These are phyloP conservation scores for Ginglymostoma cirratum DNA, from an alignment of 2,113 vertebrate genomes.

Conservation along the genomic window DNA sequence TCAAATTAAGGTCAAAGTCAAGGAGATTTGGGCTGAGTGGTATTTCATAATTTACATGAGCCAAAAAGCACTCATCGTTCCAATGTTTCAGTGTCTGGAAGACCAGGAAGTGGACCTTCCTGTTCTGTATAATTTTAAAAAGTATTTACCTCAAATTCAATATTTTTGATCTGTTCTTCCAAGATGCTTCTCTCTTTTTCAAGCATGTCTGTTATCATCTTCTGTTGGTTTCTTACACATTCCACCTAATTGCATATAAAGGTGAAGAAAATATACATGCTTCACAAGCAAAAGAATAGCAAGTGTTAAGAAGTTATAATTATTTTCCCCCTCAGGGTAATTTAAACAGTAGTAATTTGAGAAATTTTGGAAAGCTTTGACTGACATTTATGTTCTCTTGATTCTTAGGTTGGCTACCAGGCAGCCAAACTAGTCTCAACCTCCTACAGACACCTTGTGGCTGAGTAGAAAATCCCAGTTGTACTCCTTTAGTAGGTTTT, in stretches of 20 bases:
- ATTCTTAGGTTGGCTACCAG: neutral
- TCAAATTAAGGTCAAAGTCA: neutral
- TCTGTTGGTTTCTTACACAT: constrained; percentile 70
- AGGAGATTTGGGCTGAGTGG: neutral
- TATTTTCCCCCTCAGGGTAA: neutral
- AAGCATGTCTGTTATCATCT: constrained; percentile 58
- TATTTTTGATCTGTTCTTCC: constrained; percentile 59
- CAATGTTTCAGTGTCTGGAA: neutral
- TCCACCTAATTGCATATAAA: constrained; percentile 56
- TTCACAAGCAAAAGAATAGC: neutral
- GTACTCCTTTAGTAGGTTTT: too few relatives aligned
- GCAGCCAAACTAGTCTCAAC: neutral
- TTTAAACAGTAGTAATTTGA: neutral
- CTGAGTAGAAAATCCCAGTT: too few relatives aligned
- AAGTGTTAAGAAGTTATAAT: neutral
- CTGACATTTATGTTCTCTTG: neutral
- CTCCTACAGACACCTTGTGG: too few relatives aligned
- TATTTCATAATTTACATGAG: neutral
- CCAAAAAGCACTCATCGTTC: neutral
- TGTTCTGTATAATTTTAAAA: constrained; percentile 31
- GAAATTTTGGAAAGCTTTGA: neutral
- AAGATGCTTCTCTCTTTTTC: constrained; percentile 54
- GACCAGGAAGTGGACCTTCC: neutral
- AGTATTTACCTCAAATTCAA: constrained; percentile 59
- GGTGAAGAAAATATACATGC: neutral